Percentiles rank a stretch among this genome's conserved stretches.
Evolutionary conservation across 64 coral and sea anemone species (phyloP).

Genomic region (Orbicella faveolata): DNA sequence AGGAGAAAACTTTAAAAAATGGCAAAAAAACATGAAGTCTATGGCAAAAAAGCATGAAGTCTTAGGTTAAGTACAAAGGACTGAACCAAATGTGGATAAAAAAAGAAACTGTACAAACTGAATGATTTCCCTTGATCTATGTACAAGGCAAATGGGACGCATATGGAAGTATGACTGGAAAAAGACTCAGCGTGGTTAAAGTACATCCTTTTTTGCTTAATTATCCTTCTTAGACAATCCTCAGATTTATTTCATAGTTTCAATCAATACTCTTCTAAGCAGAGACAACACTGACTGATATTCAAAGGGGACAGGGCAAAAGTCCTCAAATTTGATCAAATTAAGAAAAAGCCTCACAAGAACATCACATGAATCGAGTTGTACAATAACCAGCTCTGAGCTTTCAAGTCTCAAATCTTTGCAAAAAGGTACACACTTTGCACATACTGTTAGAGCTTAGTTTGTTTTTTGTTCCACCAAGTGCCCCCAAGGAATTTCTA

Average conservation of each 20-base stretch:
- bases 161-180: background rate
- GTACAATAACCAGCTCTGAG: too few species aligned
- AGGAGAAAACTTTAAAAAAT: too few species aligned
- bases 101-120: constrained; percentile 27
- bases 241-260: background rate
- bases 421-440: too few species aligned
- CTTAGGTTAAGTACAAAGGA: background rate
- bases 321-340: background rate
- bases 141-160: background rate
- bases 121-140: constrained; percentile 1
- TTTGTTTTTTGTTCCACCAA: too few species aligned
- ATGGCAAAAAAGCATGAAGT: background rate
- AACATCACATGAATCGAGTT: too few species aligned
- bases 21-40: background rate
- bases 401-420: too few species aligned
- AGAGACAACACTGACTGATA: too few species aligned
- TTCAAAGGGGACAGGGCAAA: background rate
- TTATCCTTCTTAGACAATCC: background rate
- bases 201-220: background rate
- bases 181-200: background rate
- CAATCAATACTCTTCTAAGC: background rate
- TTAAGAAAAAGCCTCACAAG: too few species aligned
- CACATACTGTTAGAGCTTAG: too few species aligned
- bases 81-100: background rate
- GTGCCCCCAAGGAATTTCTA: too few species aligned